phyloP scores from a whole-genome alignment of 2,797 vertebrate genomes.

The Salmo trutta region DNA sequence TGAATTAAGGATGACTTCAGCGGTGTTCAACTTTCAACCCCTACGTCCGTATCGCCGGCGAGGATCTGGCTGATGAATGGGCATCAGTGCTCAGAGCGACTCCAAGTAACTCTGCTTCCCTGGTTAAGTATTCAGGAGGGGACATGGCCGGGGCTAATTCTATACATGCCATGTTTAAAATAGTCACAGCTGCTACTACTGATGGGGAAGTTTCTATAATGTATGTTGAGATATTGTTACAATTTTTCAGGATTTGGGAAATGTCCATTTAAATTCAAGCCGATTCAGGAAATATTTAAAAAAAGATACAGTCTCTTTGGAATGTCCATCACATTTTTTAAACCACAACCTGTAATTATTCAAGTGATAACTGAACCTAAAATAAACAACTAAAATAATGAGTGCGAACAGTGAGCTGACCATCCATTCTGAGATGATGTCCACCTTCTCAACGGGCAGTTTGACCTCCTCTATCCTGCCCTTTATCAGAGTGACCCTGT shows the following conservation, averaged over 20 bases:
- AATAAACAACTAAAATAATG: not conserved
- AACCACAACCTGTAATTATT: not conserved
- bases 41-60: slow-evolving; percentile 54
- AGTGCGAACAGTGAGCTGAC: slow-evolving; percentile 73
- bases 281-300: not conserved
- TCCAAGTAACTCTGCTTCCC: slow-evolving; percentile 29
- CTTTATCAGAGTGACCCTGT: slow-evolving; percentile 86
- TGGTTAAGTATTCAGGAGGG: slow-evolving; percentile 57
- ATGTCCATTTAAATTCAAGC: too few species aligned
- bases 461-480: slow-evolving; percentile 92
- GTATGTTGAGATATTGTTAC: not conserved
- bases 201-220: not conserved
- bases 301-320: too few species aligned
- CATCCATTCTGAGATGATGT: slow-evolving; percentile 98
- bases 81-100: slow-evolving; percentile 46
- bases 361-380: too few species aligned
- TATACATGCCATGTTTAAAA: slow-evolving; percentile 42
- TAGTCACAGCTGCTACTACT: slow-evolving; percentile 18
- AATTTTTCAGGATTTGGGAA: not conserved
- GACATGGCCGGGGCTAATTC: slow-evolving; percentile 32
- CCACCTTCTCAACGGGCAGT: slow-evolving; percentile 90
- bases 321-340: not conserved
- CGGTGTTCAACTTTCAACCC: slow-evolving; percentile 63
- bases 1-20: slow-evolving; percentile 75
- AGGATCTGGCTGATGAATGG: slow-evolving; percentile 71